A percentile compares a stretch with the other conserved stretches of the same genome.
phyloP scores from a whole-genome alignment of 2,113 vertebrate species.

The Neomonachus schauinslandi region DNA sequence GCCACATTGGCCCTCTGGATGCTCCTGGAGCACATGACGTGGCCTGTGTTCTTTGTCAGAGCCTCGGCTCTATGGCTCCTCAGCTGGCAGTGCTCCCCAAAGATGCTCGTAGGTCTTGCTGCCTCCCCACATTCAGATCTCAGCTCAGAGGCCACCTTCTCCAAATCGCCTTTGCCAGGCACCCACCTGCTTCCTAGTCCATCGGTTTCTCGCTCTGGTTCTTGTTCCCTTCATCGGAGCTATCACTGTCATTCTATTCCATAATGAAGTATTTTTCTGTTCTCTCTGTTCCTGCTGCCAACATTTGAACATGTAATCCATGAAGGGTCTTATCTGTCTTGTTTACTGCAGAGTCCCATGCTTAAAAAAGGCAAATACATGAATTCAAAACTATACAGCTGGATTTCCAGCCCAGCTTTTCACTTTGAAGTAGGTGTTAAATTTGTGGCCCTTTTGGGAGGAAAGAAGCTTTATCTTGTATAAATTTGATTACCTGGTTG shows the following conservation, averaged over 20 bases:
- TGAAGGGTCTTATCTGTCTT: not conserved
- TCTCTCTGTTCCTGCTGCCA: not conserved
- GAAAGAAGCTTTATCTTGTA: not conserved
- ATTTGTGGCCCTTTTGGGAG: not conserved
- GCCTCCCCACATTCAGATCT: no score
- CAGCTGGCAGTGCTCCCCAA: rapidly evolving
- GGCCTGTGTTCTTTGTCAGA: not conserved
- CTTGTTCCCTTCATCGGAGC: not conserved
- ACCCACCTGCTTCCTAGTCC: not conserved
- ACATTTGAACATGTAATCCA: not conserved
- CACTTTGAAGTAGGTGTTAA: not conserved
- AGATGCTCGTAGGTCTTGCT: not conserved
- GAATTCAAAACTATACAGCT: not conserved
- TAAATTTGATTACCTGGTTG: not conserved
- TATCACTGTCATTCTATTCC: not conserved
- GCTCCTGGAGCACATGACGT: no score
- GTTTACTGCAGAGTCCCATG: not conserved
- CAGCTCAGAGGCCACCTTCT: not conserved
- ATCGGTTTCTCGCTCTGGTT: no score
- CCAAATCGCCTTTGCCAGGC: no score
- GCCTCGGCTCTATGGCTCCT: no score
- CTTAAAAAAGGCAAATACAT: not conserved
- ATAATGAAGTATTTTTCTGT: not conserved
- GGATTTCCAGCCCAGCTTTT: not conserved
- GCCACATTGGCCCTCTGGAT: not conserved